Evolutionary conservation across 2,797 vertebrate genomes (phyloP).

Genomic region (Acanthis flammea): DNA sequence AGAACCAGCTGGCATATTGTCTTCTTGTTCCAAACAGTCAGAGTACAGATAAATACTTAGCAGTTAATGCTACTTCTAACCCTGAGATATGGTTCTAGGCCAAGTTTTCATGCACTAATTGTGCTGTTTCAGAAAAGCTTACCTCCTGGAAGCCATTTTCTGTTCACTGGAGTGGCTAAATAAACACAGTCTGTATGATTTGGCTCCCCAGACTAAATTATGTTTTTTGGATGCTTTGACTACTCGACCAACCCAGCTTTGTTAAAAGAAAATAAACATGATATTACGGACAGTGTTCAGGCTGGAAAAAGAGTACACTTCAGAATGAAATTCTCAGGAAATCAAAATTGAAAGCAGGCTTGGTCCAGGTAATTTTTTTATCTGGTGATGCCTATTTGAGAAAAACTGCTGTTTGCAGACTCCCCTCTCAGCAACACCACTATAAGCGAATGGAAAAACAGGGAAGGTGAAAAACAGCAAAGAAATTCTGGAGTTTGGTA

Average conservation of each 20-base stretch:
- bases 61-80: conserved; percentile 28
- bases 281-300: not conserved
- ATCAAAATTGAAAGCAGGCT: not conserved
- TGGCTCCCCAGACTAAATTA: conserved; percentile 15
- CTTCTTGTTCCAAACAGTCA: not conserved
- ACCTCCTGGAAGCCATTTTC: conserved; percentile 37
- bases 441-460: not conserved
- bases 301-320: not conserved
- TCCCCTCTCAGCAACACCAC: not conserved
- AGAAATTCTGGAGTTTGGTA: not conserved
- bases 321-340: not conserved
- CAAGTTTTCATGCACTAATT: conserved; percentile 50
- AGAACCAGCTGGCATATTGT: not conserved
- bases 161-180: conserved; percentile 12
- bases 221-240: conserved; percentile 31
- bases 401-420: not conserved
- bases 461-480: not conserved
- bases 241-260: not conserved
- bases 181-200: conserved; percentile 27
- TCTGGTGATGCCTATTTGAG: not conserved
- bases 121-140: conserved; percentile 34
- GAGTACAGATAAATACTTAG: conserved; percentile 8
- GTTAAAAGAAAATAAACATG: conserved; percentile 31
- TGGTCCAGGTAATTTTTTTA: not conserved
- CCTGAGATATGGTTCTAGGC: conserved; percentile 32